Conservation (phyloP, 2,888 invertebrate genomes). For the Dicyrtoma fusca region DNA sequence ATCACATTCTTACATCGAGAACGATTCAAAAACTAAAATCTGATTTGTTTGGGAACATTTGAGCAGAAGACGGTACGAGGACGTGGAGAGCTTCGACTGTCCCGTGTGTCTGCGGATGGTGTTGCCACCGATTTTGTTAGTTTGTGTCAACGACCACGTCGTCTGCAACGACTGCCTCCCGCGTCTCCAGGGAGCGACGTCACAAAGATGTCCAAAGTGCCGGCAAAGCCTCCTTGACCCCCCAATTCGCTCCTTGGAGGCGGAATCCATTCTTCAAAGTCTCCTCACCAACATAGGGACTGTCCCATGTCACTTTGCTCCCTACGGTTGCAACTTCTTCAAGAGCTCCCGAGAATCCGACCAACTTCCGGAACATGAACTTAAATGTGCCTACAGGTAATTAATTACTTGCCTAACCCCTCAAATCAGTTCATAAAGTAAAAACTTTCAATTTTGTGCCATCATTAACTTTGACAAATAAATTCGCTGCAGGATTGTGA, state of each 20-base stretch:
- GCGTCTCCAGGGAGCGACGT: neutral
- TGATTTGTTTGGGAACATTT: too few relatives aligned
- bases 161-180: constrained; percentile 34
- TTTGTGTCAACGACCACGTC: constrained; percentile 24
- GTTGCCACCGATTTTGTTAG: constrained; percentile 11
- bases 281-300: neutral
- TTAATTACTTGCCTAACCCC: neutral
- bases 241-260: neutral
- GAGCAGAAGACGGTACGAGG: constrained; percentile 11
- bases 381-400: constrained; percentile 21
- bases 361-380: constrained; percentile 20
- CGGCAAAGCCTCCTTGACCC: neutral
- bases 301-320: neutral
- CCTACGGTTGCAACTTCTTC: constrained; percentile 17
- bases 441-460: neutral
- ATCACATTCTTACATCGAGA: too few relatives aligned
- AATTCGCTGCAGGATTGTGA: constrained; percentile 18
- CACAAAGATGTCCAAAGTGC: constrained; percentile 14
- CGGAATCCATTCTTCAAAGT: constrained; percentile 13
- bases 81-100: constrained; percentile 33
- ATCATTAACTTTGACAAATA: neutral
- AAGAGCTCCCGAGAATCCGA: neutral
- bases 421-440: neutral
- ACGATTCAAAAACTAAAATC: too few relatives aligned
- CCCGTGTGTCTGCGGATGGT: constrained; percentile 30